A percentile compares a stretch with the other conserved stretches of the same genome.
phyloP scores from a whole-genome alignment of 2,113 vertebrate species.

The Dicerorhinus sumatrensis region DNA sequence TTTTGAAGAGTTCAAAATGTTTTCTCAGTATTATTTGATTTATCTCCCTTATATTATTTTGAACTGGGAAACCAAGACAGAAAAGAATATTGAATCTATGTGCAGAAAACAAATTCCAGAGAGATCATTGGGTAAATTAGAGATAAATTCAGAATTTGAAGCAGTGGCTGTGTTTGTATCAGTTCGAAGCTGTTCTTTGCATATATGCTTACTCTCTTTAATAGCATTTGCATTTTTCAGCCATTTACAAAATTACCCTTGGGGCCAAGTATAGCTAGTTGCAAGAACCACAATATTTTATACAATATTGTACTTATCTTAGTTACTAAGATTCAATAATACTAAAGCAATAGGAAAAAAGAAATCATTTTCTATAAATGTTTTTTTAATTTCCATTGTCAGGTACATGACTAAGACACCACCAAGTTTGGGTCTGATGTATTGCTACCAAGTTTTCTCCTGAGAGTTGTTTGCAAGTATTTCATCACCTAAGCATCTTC shows the following conservation, averaged over 20 bases:
- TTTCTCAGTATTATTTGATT: slow-evolving; percentile 4
- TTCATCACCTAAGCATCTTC: slow-evolving; percentile 67
- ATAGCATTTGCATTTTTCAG: neutral
- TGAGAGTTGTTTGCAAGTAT: slow-evolving; percentile 9
- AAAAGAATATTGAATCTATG: neutral
- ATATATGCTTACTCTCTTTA: neutral
- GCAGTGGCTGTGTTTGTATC: neutral
- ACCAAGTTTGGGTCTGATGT: neutral
- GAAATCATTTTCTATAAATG: neutral
- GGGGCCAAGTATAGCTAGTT: neutral
- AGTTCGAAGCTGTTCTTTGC: neutral
- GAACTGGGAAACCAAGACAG: neutral
- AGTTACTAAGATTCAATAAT: slow-evolving; percentile 10
- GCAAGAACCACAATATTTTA: neutral
- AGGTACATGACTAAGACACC: neutral
- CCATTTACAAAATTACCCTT: slow-evolving; percentile 52
- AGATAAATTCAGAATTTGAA: slow-evolving; percentile 24
- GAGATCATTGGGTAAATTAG: neutral
- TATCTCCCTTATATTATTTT: neutral
- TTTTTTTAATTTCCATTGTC: slow-evolving; percentile 29
- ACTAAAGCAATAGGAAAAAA: slow-evolving; percentile 10
- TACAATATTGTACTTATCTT: neutral
- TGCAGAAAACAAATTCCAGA: neutral
- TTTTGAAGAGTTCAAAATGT: slow-evolving; percentile 16
- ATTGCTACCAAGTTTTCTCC: neutral